Percentiles rank a stretch among this genome's conserved stretches.
These are phyloP conservation scores for Crossocerus cetratus DNA, from an alignment of 2,888 invertebrate species.

Conservation along the genomic window DNA sequence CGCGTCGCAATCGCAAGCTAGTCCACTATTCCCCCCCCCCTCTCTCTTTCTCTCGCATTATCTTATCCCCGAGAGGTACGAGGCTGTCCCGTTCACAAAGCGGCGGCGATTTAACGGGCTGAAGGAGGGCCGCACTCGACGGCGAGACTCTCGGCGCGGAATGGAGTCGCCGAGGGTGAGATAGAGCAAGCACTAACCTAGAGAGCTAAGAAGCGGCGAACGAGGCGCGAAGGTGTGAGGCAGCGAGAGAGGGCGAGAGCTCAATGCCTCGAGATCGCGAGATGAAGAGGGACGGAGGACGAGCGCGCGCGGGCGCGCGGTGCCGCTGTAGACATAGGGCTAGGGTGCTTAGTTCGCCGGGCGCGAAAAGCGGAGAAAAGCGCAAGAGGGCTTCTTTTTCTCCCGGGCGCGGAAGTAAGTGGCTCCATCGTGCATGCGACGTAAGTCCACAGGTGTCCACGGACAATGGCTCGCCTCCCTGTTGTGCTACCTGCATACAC, in stretches of 20 bases:
- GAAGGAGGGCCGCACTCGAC: constrained; percentile 53
- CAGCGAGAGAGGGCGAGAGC: constrained; percentile 21
- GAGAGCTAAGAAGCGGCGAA: constrained; percentile 40
- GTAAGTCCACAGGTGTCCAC: constrained; percentile 75
- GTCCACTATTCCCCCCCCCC: no score
- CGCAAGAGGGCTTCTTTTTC: constrained; percentile 63
- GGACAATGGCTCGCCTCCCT: constrained; percentile 69
- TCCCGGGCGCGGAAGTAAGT: constrained; percentile 62
- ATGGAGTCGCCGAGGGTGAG: constrained; percentile 18
- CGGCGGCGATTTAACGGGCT: constrained; percentile 66
- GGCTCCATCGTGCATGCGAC: constrained; percentile 63
- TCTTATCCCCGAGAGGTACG: constrained; percentile 32
- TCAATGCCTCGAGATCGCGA: background rate
- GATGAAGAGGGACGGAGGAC: background rate
- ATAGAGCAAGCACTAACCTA: constrained; percentile 40
- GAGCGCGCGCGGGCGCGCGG: constrained; percentile 7
- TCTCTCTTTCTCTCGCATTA: constrained; percentile 34
- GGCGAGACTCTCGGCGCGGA: constrained; percentile 7
- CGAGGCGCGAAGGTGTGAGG: constrained; percentile 5
- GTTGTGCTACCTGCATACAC: constrained; percentile 26
- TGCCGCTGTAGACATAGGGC: constrained; percentile 54
- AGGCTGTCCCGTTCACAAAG: constrained; percentile 39
- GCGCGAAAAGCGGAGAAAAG: constrained; percentile 69
- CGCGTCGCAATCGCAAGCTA: constrained; percentile 33
- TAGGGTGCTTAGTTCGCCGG: constrained; percentile 49